phyloP scores from a whole-genome alignment of 2,113 vertebrate genomes.

The Sapayoa aenigma region DNA sequence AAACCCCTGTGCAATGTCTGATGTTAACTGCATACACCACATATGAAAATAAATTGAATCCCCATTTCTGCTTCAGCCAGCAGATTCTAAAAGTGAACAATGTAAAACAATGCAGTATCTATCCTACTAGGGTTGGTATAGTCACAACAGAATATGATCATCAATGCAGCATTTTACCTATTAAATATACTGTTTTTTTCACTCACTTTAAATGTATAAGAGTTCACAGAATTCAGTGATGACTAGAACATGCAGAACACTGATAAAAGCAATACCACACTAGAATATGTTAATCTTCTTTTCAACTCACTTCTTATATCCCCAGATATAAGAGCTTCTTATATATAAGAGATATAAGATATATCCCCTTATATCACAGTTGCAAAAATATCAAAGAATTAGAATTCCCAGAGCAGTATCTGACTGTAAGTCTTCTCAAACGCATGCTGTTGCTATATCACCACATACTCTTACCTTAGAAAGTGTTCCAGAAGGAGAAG shows the following conservation, averaged over 20 bases:
- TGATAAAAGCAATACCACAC: not conserved
- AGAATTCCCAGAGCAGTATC: not conserved
- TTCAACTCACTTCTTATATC: not conserved
- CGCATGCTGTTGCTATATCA: not conserved
- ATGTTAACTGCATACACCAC: not conserved
- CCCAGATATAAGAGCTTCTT: not conserved
- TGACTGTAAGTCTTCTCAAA: not conserved
- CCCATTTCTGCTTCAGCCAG: not conserved
- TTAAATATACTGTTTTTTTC: not conserved
- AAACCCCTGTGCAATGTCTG: not conserved
- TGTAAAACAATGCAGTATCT: not conserved
- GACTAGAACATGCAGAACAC: not conserved
- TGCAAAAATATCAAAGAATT: not conserved
- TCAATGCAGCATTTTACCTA: not conserved
- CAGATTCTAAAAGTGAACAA: not conserved
- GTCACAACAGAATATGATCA: not conserved
- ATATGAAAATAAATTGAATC: not conserved
- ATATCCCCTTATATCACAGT: too few relatives aligned
- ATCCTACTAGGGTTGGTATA: not conserved
- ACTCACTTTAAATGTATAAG: not conserved
- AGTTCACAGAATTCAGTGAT: not conserved
- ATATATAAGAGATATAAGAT: too few relatives aligned
- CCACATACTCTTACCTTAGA: slow-evolving; percentile 61
- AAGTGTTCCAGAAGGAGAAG: slow-evolving; percentile 44
- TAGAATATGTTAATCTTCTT: not conserved